A percentile compares a stretch with the other conserved stretches of the same genome.
phyloP scores from a whole-genome alignment of 2,888 invertebrate genomes.

The Drosophila phalerata region DNA sequence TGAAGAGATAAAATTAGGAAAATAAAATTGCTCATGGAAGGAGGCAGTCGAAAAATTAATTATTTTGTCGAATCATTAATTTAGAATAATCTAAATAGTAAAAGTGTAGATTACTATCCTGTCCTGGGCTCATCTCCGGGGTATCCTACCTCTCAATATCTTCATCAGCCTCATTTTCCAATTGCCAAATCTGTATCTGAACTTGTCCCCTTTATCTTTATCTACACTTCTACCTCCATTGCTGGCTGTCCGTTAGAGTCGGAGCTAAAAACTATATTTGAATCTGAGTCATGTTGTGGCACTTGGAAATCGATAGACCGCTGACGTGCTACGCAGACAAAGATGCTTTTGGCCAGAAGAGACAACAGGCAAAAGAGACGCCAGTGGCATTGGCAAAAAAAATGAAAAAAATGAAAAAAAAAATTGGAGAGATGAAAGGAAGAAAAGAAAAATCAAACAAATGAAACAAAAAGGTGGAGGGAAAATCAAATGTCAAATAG shows the following conservation, averaged over 20 bases:
- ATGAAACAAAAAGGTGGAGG: slow-evolving; percentile 35
- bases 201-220: background rate
- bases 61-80: no score
- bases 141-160: background rate
- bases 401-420: slow-evolving; percentile 26
- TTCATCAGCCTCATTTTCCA: background rate
- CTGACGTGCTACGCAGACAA: slow-evolving; percentile 62
- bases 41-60: no score
- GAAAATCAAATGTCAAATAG: slow-evolving; percentile 78
- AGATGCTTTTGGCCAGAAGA: slow-evolving; percentile 35
- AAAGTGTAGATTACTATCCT: no score
- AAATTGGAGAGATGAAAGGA: slow-evolving; percentile 36
- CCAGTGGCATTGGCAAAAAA: slow-evolving; percentile 33
- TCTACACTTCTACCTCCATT: no score
- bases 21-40: no score
- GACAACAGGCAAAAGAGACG: slow-evolving; percentile 27
- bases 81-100: no score
- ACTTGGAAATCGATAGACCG: slow-evolving; percentile 70
- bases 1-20: no score
- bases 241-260: no score
- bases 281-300: slow-evolving; percentile 71
- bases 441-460: slow-evolving; percentile 30
- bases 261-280: slow-evolving; percentile 18
- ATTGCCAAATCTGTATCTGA: background rate
- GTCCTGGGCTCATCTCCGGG: background rate